Conservation (phyloP, 2,113 vertebrate genomes). For the Mystacornis crossleyi region DNA sequence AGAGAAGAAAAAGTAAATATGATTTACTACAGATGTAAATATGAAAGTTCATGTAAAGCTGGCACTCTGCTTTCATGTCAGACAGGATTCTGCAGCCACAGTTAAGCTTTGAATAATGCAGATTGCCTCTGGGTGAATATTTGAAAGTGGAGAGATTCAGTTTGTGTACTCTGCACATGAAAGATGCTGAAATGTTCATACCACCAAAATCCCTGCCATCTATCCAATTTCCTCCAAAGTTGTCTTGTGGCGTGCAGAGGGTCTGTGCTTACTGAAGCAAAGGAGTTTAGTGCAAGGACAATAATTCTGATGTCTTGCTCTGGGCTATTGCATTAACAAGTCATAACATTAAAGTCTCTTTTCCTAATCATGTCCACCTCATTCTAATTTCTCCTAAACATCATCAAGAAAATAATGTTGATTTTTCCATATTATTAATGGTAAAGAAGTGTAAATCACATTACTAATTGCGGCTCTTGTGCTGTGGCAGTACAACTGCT, state of each 20-base stretch:
- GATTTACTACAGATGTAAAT: slow-evolving; percentile 56
- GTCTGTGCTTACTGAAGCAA: slow-evolving; percentile 65
- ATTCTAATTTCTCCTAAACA: slow-evolving; percentile 46
- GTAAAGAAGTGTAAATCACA: slow-evolving; percentile 32
- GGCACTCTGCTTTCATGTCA: slow-evolving; percentile 53
- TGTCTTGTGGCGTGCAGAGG: slow-evolving; percentile 27
- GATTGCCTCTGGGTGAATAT: slow-evolving; percentile 67
- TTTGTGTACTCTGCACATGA: slow-evolving; percentile 68
- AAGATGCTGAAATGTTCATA: slow-evolving; percentile 48
- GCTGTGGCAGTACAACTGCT: neutral
- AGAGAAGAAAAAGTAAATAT: slow-evolving; percentile 34
- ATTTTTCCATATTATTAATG: slow-evolving; percentile 31
- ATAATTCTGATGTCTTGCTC: slow-evolving; percentile 56
- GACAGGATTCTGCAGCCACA: slow-evolving; percentile 51
- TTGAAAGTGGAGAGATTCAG: slow-evolving; percentile 62
- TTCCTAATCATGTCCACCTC: slow-evolving; percentile 35
- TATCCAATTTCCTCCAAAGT: slow-evolving; percentile 50
- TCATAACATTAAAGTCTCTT: slow-evolving; percentile 36
- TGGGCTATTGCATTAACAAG: slow-evolving; percentile 56
- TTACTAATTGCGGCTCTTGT: neutral
- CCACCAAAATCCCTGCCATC: slow-evolving; percentile 63
- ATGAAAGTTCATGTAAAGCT: slow-evolving; percentile 56
- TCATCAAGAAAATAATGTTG: slow-evolving; percentile 24
- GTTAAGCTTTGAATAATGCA: slow-evolving; percentile 70
- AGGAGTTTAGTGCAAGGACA: slow-evolving; percentile 54